These are phyloP conservation scores for Saccostrea glomerata DNA, from an alignment of 1,140 invertebrate species.

Conservation along the genomic window DNA sequence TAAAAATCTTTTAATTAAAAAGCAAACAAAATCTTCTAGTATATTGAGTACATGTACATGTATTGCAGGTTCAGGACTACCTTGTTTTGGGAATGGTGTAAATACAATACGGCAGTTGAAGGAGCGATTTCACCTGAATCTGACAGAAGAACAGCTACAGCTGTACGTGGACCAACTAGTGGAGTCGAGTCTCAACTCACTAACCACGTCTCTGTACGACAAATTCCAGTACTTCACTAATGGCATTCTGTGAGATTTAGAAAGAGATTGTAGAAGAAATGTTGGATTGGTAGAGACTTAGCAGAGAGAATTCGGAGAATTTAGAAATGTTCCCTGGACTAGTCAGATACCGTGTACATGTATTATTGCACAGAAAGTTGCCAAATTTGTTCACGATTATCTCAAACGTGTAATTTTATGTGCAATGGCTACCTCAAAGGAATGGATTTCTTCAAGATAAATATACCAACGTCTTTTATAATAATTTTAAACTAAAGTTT, in stretches of 20 bases:
- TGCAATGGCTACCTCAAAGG: no score
- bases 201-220: slow-evolving; percentile 99
- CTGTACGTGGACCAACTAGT: slow-evolving; percentile 95
- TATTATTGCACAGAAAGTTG: not conserved
- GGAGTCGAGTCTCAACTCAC: slow-evolving; percentile 94
- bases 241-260: slow-evolving; percentile 88
- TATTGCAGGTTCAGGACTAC: slow-evolving; percentile 92
- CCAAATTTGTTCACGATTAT: not conserved
- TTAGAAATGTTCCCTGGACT: not conserved
- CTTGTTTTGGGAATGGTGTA: slow-evolving; percentile 94
- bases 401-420: not conserved
- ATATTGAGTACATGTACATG: not conserved
- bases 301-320: not conserved
- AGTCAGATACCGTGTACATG: not conserved
- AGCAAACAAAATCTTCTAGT: no score
- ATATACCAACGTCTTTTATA: no score
- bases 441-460: no score
- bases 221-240: slow-evolving; percentile 99
- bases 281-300: not conserved
- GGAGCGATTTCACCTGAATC: slow-evolving; percentile 94
- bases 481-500: no score
- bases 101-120: slow-evolving; percentile 91
- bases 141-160: slow-evolving; percentile 97
- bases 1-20: no score
- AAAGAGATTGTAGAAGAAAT: not conserved